These are phyloP conservation scores for Drosophila paucipuncta DNA, from an alignment of 2,888 invertebrate species.

Conservation along the genomic window DNA sequence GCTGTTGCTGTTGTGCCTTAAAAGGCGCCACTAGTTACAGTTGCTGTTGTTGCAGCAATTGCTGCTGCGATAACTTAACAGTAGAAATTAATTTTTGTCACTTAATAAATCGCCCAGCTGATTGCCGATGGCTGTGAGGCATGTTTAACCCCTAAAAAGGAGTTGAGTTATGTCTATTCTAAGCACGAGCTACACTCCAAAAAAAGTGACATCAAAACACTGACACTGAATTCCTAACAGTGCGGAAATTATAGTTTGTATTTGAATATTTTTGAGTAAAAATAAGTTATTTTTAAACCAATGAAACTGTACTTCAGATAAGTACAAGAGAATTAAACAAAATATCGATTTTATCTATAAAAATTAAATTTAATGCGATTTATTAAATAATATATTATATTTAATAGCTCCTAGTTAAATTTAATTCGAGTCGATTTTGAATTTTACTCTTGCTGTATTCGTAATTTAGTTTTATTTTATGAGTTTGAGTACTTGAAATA, in stretches of 20 bases:
- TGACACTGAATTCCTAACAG: background rate
- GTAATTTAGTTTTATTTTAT: background rate
- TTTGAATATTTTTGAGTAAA: background rate
- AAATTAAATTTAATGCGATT: background rate
- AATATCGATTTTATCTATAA: background rate
- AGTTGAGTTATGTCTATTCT: slow-evolving; percentile 28
- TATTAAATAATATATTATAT: background rate
- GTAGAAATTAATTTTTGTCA: slow-evolving; percentile 85
- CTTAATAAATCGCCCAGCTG: slow-evolving; percentile 81
- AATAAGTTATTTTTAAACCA: too few relatives aligned
- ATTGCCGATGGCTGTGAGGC: slow-evolving; percentile 26
- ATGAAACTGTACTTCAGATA: too few relatives aligned
- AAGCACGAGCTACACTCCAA: background rate
- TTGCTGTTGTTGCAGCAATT: slow-evolving; percentile 36
- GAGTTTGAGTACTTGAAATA: background rate
- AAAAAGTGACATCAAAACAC: background rate
- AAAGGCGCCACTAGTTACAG: slow-evolving; percentile 65
- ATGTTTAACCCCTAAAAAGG: slow-evolving; percentile 15
- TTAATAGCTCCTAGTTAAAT: fast-evolving
- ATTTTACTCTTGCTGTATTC: background rate
- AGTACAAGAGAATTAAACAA: background rate
- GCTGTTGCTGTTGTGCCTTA: slow-evolving; percentile 56
- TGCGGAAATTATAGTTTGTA: background rate
- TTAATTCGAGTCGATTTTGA: background rate
- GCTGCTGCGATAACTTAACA: slow-evolving; percentile 76